A percentile compares a stretch with the other conserved stretches of the same genome.
These are phyloP conservation scores for Adelognathus sp. DNA, from an alignment of 2,888 invertebrate genomes.

Conservation along the genomic window DNA sequence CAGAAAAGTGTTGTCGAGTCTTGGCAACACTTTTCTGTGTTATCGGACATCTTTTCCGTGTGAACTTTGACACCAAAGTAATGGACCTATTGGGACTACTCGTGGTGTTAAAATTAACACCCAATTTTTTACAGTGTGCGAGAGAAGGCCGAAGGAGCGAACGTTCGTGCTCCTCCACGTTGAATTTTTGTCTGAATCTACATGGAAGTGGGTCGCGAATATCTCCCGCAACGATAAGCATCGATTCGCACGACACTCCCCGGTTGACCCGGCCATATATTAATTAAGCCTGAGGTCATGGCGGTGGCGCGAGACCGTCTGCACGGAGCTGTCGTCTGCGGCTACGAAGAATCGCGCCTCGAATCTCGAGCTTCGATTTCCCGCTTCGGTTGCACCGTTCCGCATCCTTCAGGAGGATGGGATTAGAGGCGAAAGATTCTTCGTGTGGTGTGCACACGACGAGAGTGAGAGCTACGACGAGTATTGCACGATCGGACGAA, in stretches of 20 bases:
- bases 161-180: not conserved
- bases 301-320: conserved; percentile 40
- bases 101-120: too few species aligned
- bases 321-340: not conserved
- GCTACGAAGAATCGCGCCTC: conserved; percentile 20
- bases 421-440: not conserved
- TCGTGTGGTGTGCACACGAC: conserved; percentile 4
- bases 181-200: conserved; percentile 30
- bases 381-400: conserved; percentile 11
- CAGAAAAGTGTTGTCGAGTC: not conserved
- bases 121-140: too few species aligned
- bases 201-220: conserved; percentile 48
- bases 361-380: conserved; percentile 16
- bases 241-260: conserved; percentile 56
- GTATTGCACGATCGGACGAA: not conserved
- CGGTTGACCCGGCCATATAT: conserved; percentile 54
- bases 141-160: too few species aligned
- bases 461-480: not conserved
- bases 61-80: too few species aligned
- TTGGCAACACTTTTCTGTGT: too few species aligned
- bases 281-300: conserved; percentile 51
- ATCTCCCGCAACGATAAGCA: conserved; percentile 52
- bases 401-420: not conserved
- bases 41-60: too few species aligned
- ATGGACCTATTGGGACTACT: too few species aligned